Base-by-base conservation (phyloP, 2,113 vertebrate species). In the Lycaon pictus region DNA sequence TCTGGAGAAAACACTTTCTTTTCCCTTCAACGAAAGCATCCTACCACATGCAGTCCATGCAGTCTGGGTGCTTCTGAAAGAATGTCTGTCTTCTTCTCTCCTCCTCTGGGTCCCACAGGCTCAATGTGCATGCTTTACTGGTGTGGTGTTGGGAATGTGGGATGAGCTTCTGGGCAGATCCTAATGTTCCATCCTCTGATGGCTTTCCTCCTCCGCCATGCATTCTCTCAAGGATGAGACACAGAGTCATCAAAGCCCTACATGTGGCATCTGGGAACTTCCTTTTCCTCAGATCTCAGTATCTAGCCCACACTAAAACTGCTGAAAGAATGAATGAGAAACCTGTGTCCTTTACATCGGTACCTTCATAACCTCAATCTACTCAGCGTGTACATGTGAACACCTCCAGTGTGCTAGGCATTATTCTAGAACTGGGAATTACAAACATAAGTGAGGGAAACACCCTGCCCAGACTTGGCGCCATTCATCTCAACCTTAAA, bases 51-150 rank as follows among this genome's bases (percentile, higher is more conserved):
- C 17, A 9, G 3, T 74, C 63, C 37, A 7, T 12, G 29, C 2
- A 29, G 4, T 60, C 53, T 27, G 3, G 53, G 16, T 48, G 11
- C 25, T 56, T 12, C 62, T 60, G 23, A 51, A 23, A 53, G 23
- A 25, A 25, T 9, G 62, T 63, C 29, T 51, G 53, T 37, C 55
- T 55, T 10, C 25, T 96, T 22, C 20, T 6, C 10, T 9, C 20
- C 11, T 53, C 29, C 13, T 81, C 65, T 16, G 3, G 0, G 0
- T 1, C 37, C 15, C 7, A 69, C 1, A 48, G 17, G 23, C 53
- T 86, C 62, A 20, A 1, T 2, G 23, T 22, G 29, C 58, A 0
- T 29, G 27, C 10, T 63, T 7, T 37, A 8, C 9, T 63, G 15
- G 6, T 3, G 37, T 69, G 17, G 3, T 7, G 1, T 25, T 15